Conservation (phyloP, 2,797 vertebrate genomes). For the Sebastes trivittatus region DNA sequence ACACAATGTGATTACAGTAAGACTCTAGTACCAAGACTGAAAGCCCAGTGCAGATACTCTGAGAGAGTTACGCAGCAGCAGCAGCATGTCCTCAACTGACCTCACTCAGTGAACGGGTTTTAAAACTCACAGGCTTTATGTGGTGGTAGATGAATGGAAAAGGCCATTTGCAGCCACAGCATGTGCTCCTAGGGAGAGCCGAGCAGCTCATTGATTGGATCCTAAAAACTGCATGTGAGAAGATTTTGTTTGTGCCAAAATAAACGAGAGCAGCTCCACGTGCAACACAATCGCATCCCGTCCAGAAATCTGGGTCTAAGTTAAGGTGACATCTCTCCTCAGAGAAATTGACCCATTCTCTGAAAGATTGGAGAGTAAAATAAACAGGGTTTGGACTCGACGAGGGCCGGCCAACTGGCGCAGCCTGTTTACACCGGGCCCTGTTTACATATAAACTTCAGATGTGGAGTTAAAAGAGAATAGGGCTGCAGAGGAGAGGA, state of each 20-base stretch:
- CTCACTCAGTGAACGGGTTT: constrained; percentile 41
- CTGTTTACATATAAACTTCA: constrained; percentile 80
- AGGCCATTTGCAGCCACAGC: constrained; percentile 57
- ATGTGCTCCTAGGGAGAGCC: constrained; percentile 38
- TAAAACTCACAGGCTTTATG: constrained; percentile 47
- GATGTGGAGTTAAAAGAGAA: constrained; percentile 82
- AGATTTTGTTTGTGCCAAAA: constrained; percentile 52
- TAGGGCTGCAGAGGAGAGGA: constrained; percentile 75
- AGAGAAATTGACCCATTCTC: constrained; percentile 57
- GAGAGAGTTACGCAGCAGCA: constrained; percentile 19
- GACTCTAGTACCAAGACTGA: constrained; percentile 19
- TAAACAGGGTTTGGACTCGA: constrained; percentile 55
- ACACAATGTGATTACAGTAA: constrained; percentile 39
- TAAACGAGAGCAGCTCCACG: constrained; percentile 42
- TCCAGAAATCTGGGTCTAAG: constrained; percentile 43
- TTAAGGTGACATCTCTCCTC: constrained; percentile 54
- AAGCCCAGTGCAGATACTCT: constrained; percentile 20
- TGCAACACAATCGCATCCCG: constrained; percentile 31
- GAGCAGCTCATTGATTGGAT: constrained; percentile 50
- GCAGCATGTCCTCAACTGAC: constrained; percentile 56
- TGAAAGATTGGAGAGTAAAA: constrained; percentile 52
- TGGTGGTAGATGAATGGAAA: constrained; percentile 48
- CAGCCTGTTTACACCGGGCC: constrained; percentile 69
- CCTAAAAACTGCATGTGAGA: constrained; percentile 50
- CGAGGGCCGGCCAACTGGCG: constrained; percentile 58